A percentile compares a stretch with the other conserved stretches of the same genome.
Evolutionary conservation across 2,888 invertebrate species (phyloP).

Genomic region (Acanthosepion lycidas): DNA sequence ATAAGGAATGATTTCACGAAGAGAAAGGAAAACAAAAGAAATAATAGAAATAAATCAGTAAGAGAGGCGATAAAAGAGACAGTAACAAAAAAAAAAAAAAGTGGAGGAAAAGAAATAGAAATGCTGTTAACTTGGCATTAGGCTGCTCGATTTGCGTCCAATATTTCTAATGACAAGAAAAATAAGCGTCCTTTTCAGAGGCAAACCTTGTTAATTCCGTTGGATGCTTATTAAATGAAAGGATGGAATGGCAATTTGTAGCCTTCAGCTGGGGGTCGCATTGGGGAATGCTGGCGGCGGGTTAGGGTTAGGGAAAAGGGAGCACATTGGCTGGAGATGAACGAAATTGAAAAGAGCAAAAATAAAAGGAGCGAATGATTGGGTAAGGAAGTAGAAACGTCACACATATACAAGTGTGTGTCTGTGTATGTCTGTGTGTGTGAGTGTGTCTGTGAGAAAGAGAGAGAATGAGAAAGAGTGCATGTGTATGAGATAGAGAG

Average conservation of each 20-base stretch:
- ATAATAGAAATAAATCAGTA: not conserved
- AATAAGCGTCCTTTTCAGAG: conserved; percentile 13
- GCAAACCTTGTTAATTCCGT: conserved; percentile 23
- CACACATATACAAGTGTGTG: not conserved
- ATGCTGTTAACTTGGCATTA: not conserved
- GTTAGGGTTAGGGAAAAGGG: not conserved
- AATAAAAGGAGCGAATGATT: not conserved
- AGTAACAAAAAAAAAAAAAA: not conserved
- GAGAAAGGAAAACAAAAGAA: not conserved
- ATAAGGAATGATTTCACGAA: not conserved
- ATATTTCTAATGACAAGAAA: conserved; percentile 33
- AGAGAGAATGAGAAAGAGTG: not conserved
- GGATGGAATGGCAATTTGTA: not conserved
- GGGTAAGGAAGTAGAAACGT: not conserved
- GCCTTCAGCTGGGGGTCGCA: not conserved
- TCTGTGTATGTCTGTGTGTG: too few relatives aligned
- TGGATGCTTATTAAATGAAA: conserved; percentile 9
- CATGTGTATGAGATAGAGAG: not conserved
- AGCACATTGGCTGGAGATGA: not conserved
- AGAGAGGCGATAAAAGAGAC: not conserved
- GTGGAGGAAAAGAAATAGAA: not conserved
- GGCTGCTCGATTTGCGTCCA: conserved; percentile 33
- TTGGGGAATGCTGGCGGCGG: not conserved
- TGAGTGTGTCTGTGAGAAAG: not conserved
- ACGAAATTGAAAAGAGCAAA: not conserved